Conservation (phyloP, 2,888 invertebrate genomes). For the Coremacera marginata region DNA sequence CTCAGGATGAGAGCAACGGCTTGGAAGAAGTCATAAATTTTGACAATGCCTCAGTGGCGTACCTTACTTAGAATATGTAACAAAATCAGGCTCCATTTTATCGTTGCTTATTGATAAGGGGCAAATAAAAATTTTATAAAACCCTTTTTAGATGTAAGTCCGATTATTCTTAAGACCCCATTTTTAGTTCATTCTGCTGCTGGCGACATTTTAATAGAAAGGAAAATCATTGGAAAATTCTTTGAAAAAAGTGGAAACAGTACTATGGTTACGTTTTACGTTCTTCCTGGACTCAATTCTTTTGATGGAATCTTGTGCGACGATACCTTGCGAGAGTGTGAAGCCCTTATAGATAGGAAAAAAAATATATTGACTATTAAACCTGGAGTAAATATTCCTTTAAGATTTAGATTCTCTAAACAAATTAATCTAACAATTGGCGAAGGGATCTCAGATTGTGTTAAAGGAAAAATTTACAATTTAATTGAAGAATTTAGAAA, state of each 20-base stretch:
- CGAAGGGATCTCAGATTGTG: not conserved
- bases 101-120: not conserved
- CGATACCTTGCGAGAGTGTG: not conserved
- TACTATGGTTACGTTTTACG: not conserved
- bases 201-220: not conserved
- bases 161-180: not conserved
- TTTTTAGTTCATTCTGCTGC: not conserved
- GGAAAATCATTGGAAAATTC: not conserved
- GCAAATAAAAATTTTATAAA: slow-evolving; percentile 1
- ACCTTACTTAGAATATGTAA: too few species aligned
- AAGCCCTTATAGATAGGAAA: not conserved
- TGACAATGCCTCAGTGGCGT: too few species aligned
- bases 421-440: not conserved
- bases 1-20: too few species aligned
- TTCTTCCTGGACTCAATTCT: not conserved
- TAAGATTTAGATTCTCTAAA: not conserved
- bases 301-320: not conserved
- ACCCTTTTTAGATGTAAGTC: not conserved
- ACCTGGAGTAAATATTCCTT: not conserved
- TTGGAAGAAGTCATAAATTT: too few species aligned
- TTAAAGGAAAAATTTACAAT: not conserved
- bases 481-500: not conserved
- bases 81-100: too few species aligned
- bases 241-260: not conserved
- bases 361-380: not conserved